Conservation (phyloP, 2,113 vertebrate species). For the Heterocephalus glaber region DNA sequence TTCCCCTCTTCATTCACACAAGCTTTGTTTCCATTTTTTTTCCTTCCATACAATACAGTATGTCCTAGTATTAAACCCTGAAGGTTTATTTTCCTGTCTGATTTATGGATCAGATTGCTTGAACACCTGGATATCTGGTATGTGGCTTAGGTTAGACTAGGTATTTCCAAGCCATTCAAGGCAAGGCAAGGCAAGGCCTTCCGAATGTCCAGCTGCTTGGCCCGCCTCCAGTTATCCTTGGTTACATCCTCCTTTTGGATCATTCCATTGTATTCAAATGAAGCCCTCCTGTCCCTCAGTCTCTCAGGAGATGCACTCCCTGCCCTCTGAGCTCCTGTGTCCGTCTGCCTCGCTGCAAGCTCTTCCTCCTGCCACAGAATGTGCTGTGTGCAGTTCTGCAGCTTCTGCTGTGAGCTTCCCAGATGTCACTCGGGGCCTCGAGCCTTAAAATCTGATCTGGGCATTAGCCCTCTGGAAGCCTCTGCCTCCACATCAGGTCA, state of each 20-base stretch:
- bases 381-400: not conserved
- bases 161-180: not conserved
- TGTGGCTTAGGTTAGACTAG: not conserved
- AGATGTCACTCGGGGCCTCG: no score
- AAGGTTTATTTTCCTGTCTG: not conserved
- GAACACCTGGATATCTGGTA: not conserved
- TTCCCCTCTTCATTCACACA: not conserved
- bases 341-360: not conserved
- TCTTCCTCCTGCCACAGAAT: no score
- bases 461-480: not conserved
- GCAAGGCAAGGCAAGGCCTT: slow-evolving; percentile 11
- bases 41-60: not conserved
- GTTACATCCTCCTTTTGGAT: not conserved
- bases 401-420: no score
- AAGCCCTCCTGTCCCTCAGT: not conserved
- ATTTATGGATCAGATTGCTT: not conserved
- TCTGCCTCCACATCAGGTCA: not conserved
- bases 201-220: not conserved
- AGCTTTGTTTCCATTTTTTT: not conserved
- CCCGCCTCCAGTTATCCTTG: not conserved
- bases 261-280: not conserved
- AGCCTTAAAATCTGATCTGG: not conserved
- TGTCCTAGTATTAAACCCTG: not conserved
- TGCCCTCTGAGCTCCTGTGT: not conserved
- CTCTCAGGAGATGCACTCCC: not conserved